phyloP scores from a whole-genome alignment of 2,113 vertebrate species.

The Phocoena sinus region DNA sequence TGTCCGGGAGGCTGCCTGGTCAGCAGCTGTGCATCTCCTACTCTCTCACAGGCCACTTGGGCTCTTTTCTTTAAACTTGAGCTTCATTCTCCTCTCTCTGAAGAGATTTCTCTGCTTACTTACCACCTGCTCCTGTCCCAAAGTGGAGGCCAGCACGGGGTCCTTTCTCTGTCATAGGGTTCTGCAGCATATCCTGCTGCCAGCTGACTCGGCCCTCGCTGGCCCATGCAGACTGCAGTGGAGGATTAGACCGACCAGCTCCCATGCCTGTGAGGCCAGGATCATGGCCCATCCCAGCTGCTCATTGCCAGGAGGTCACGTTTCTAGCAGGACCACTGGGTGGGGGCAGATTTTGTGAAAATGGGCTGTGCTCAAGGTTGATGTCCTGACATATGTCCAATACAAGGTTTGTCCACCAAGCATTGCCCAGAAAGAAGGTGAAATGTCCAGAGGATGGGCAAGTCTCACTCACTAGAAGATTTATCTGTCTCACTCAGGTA shows the following conservation, averaged over 20 bases:
- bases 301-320: neutral
- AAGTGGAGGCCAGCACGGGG: too few species aligned
- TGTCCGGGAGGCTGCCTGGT: neutral
- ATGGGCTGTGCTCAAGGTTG: neutral
- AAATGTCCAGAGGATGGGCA: neutral
- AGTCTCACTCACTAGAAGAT: neutral
- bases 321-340: neutral
- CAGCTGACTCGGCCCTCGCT: neutral
- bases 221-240: neutral
- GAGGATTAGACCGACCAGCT: neutral
- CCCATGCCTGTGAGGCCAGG: neutral
- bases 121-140: too few species aligned
- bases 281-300: fast-evolving
- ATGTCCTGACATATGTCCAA: neutral
- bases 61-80: neutral
- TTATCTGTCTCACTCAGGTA: neutral
- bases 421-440: neutral
- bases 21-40: neutral
- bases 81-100: neutral
- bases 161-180: neutral
- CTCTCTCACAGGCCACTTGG: neutral
- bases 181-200: neutral
- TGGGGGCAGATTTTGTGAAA: neutral
- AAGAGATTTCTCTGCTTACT: neutral
- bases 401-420: neutral